Percentiles rank a stretch among this genome's conserved stretches.
Evolutionary conservation across 2,888 invertebrate species (phyloP).

Genomic region (Chymomyza fuscimana): DNA sequence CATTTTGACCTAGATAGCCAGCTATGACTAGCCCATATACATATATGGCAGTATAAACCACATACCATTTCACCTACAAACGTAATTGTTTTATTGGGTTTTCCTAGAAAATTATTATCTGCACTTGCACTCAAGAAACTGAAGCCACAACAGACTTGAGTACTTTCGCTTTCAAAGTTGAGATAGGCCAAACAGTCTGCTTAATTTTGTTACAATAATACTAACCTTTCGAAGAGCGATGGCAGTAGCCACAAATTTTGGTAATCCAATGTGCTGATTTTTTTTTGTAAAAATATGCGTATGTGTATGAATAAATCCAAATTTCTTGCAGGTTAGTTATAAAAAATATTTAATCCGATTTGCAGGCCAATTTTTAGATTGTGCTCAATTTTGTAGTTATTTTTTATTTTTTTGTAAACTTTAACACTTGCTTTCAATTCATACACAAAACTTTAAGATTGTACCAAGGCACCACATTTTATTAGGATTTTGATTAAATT

Average conservation of each 20-base stretch:
- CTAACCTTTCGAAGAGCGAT: constrained; percentile 69
- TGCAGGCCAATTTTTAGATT: constrained; percentile 6
- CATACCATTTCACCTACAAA: background rate
- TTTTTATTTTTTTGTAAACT: constrained; percentile 15
- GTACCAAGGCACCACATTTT: constrained; percentile 62
- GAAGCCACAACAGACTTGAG: background rate
- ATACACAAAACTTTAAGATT: constrained; percentile 50
- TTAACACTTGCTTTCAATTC: constrained; percentile 24
- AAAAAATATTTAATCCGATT: constrained; percentile 19
- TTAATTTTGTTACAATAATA: constrained; percentile 35
- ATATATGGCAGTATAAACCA: too few species aligned
- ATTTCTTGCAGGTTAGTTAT: constrained; percentile 1
- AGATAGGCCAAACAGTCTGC: constrained; percentile 27
- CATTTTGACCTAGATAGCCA: background rate
- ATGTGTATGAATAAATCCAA: background rate
- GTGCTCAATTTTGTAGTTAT: constrained; percentile 10
- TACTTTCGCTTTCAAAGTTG: constrained; percentile 5
- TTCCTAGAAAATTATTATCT: background rate
- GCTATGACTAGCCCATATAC: background rate
- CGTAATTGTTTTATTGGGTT: background rate
- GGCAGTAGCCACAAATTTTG: constrained; percentile 62
- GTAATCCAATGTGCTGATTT: constrained; percentile 69
- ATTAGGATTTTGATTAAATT: constrained; percentile 23
- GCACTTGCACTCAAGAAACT: background rate
- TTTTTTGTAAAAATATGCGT: constrained; percentile 17